Conservation (phyloP, 2,888 invertebrate genomes). For the Acrobasis consociella region DNA sequence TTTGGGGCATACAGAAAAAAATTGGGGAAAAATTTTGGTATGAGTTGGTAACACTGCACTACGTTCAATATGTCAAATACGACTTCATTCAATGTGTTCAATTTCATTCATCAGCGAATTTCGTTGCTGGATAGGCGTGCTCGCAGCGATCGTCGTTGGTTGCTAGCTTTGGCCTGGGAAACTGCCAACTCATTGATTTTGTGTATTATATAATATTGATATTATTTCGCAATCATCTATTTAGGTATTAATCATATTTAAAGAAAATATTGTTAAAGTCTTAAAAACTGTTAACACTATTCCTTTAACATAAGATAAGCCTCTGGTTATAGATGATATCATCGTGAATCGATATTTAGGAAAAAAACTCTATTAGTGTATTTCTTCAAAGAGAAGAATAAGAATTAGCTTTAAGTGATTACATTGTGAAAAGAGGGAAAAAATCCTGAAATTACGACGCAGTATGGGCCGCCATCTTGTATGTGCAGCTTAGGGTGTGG, state of each 20-base stretch:
- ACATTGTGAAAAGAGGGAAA: conserved; percentile 22
- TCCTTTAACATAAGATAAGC: not conserved
- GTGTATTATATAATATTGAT: conserved; percentile 27
- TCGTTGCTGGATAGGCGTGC: conserved; percentile 51
- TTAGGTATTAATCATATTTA: conserved; percentile 7
- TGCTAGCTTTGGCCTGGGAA: conserved; percentile 45
- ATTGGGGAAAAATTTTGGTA: too few relatives aligned
- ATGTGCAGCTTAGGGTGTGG: conserved; percentile 62
- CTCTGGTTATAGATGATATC: not conserved
- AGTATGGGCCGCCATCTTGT: conserved; percentile 70
- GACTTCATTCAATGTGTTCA: conserved; percentile 22
- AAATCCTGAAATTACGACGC: conserved; percentile 34
- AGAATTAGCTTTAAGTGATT: conserved; percentile 25
- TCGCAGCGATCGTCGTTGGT: conserved; percentile 46
- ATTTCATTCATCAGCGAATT: conserved; percentile 42
- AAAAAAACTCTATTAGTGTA: not conserved
- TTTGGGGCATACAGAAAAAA: too few relatives aligned
- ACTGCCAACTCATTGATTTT: conserved; percentile 43
- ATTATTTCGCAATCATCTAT: not conserved
- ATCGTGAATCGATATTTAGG: conserved; percentile 5
- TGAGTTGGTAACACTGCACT: too few relatives aligned
- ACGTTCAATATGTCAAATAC: too few relatives aligned
- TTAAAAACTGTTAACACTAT: not conserved
- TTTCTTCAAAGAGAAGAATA: not conserved
- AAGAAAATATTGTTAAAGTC: not conserved